Evolutionary conservation across 1,140 invertebrate species (phyloP).

Genomic region (Steinernema feltiae): DNA sequence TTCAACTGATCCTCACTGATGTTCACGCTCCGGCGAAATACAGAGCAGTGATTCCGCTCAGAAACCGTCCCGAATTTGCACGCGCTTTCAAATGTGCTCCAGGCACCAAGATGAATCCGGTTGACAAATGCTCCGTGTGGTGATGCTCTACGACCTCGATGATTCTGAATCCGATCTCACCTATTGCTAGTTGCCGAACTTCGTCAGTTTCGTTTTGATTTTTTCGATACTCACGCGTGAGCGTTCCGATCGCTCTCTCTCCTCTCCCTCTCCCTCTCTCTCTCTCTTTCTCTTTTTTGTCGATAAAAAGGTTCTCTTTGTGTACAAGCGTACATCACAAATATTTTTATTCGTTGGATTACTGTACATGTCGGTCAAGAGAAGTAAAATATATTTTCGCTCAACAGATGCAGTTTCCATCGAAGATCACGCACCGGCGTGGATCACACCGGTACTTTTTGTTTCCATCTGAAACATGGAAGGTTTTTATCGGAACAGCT

Average conservation of each 20-base stretch:
- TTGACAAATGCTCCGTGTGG: slow-evolving; percentile 56
- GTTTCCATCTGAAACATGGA: neutral
- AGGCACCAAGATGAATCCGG: slow-evolving; percentile 58
- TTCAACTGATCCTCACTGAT: slow-evolving; percentile 43
- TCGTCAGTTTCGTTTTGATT: neutral
- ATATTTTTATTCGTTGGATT: neutral
- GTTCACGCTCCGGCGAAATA: slow-evolving; percentile 37
- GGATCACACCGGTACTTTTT: neutral
- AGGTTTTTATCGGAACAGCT: no score
- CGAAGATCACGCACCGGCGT: neutral
- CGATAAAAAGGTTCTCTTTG: no score
- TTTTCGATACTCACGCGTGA: neutral
- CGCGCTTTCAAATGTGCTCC: slow-evolving; percentile 58
- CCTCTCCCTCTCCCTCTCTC: neutral
- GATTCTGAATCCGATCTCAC: neutral
- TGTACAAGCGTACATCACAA: neutral
- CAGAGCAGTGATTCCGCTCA: slow-evolving; percentile 7
- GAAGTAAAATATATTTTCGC: slow-evolving; percentile 1
- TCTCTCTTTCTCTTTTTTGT: no score
- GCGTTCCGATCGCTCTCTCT: neutral
- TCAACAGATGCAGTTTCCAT: neutral
- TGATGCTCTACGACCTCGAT: slow-evolving; percentile 25
- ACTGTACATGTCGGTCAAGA: neutral
- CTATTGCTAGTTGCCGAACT: neutral
- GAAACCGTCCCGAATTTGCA: slow-evolving; percentile 54